These are phyloP conservation scores for Oscheius sp. DNA, from an alignment of 2,888 invertebrate genomes.

Conservation along the genomic window DNA sequence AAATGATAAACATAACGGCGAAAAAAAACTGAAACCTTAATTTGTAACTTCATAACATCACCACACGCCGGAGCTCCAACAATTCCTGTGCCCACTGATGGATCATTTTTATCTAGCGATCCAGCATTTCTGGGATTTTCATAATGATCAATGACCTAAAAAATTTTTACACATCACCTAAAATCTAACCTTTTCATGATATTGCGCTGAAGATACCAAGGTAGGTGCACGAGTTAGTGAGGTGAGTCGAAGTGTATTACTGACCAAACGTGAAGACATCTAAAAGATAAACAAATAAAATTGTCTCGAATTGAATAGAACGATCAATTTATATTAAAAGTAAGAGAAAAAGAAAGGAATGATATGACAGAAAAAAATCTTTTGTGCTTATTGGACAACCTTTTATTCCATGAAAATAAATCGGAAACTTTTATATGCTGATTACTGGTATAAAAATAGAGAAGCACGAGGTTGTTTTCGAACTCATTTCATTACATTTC, in stretches of 20 bases:
- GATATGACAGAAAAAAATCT: too few species aligned
- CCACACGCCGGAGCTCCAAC: conserved; percentile 99
- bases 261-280: conserved; percentile 26
- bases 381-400: too few species aligned
- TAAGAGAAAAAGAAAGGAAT: too few species aligned
- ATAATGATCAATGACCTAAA: conserved; percentile 95
- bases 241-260: conserved; percentile 7
- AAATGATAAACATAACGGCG: neutral
- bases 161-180: conserved; percentile 7
- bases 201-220: conserved; percentile 42
- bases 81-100: conserved; percentile 92
- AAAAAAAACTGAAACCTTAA: conserved; percentile 58
- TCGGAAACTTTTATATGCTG: neutral
- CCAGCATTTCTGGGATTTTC: conserved; percentile 99
- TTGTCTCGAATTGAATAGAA: neutral
- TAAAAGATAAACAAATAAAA: conserved; percentile 1
- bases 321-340: too few species aligned
- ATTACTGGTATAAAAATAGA: neutral
- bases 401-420: too few species aligned
- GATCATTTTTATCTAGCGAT: conserved; percentile 91
- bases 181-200: conserved; percentile 67
- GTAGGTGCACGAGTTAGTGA: conserved; percentile 6
- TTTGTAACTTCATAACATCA: conserved; percentile 98
- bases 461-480: neutral
- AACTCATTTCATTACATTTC: neutral